A percentile compares a stretch with the other conserved stretches of the same genome.
Conservation (phyloP, 2,888 invertebrate species). For the Ctenicera cuprea region DNA sequence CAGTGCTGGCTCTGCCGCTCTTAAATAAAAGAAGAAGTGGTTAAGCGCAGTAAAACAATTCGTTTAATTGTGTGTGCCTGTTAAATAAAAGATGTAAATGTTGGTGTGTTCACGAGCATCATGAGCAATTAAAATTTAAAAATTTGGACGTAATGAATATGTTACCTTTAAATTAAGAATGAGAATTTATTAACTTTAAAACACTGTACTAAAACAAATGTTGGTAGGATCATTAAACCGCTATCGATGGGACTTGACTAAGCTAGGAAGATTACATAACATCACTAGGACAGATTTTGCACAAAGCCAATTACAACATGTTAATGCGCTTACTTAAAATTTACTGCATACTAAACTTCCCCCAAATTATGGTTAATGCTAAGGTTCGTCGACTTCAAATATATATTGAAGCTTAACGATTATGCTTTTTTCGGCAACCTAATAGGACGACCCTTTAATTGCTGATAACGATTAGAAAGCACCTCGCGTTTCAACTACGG, state of each 20-base stretch:
- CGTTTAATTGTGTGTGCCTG: background rate
- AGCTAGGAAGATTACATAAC: background rate
- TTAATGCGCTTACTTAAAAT: slow-evolving; percentile 2
- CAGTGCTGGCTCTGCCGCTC: slow-evolving; percentile 15
- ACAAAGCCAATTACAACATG: slow-evolving; percentile 9
- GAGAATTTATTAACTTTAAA: too few species aligned
- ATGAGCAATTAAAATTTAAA: too few species aligned
- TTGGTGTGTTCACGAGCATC: background rate
- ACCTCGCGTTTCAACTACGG: too few species aligned
- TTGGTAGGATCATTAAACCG: background rate
- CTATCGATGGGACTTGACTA: background rate
- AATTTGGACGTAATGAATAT: too few species aligned
- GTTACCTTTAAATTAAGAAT: too few species aligned
- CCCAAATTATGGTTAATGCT: background rate
- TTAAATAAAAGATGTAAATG: background rate
- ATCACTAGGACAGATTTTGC: background rate
- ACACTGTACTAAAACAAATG: background rate
- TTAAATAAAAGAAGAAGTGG: slow-evolving; percentile 28
- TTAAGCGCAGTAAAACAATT: slow-evolving; percentile 12
- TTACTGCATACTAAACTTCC: slow-evolving; percentile 3
- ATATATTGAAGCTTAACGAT: too few species aligned
- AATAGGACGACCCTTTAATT: too few species aligned
- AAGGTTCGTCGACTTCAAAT: too few species aligned
- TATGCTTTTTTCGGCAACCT: too few species aligned
- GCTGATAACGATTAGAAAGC: too few species aligned